Evolutionary conservation across 2,797 vertebrate species (phyloP), one percentile per base, ranked within the genome.

Genomic region (Cossypha heuglini): DNA sequence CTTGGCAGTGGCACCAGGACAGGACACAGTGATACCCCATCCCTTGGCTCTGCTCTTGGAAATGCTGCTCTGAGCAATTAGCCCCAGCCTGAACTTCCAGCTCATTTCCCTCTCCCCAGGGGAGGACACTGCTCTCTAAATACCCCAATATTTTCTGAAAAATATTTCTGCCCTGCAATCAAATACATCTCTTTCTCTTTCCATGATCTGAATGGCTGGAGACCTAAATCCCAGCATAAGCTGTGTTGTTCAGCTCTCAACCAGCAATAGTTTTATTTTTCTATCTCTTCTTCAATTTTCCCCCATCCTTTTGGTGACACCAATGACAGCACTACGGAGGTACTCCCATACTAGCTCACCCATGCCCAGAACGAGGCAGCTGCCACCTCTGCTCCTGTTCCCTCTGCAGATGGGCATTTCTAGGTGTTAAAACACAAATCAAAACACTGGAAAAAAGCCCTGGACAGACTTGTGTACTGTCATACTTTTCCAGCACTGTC

Each of bases 281-380:
- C 67, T 33, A 18, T 14, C 11, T 59, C 48, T n/a, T 55, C 77
- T 61, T 58, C 29, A 12, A 10, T 29, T 62, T n/a, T 35, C 12
- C 26, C 40, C 48, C 33, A 45, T 10, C 45, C 21, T 55, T 57
- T 43, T 20, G 51, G 54, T 1, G 1, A 68, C 17, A 18, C 12
- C 4, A 9, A 38, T 4, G 4, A 25, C 69, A 62, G 48, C 1
- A 0, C 26, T n/a, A 16, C 0, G 2, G 5, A 6, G 16, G 31
- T 13, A 26, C 13, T n/a, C 31, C 31, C 3, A 24, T 6, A 24
- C 49, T 63, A 91, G 45, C 45, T 59, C 38, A 43, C 49, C 48
- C 7, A 3, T 15, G 43, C 22, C 40, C 45, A 33, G 7, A 31
- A 74, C 1, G 0, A 85, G 62, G 62, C 35, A 67, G 43, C 3